Evolutionary conservation across 2,113 vertebrate species (phyloP).

Genomic region (Periophthalmus modestus): DNA sequence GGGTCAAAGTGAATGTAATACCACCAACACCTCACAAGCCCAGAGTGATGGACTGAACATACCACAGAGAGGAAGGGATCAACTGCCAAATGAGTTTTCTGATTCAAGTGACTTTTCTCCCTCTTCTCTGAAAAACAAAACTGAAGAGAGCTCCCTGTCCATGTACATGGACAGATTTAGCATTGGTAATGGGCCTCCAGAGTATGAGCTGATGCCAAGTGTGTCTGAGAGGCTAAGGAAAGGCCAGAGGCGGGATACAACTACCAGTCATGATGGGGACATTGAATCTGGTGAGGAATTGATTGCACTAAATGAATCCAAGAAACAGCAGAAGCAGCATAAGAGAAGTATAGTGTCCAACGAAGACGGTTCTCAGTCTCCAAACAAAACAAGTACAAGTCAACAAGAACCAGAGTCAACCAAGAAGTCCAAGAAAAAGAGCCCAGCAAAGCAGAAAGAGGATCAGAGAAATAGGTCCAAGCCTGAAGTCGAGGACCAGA

Average conservation of each 20-base stretch:
- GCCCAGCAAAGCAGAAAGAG: constrained; percentile 24
- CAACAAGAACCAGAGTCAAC: constrained; percentile 52
- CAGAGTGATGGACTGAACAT: constrained; percentile 54
- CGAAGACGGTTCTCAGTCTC: constrained; percentile 19
- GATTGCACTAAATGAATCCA: constrained; percentile 28
- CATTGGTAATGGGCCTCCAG: constrained; percentile 42
- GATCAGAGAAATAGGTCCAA: constrained; percentile 14
- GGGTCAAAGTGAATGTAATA: constrained; percentile 62
- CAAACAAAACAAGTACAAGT: constrained; percentile 10
- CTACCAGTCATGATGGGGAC: constrained; percentile 71
- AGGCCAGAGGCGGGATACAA: constrained; percentile 61
- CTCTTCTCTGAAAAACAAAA: constrained; percentile 54
- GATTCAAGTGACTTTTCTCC: constrained; percentile 68
- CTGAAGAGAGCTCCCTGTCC: constrained; percentile 65
- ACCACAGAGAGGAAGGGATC: constrained; percentile 48
- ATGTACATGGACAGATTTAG: constrained; percentile 68
- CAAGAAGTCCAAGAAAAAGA: constrained; percentile 63
- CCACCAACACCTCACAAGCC: constrained; percentile 32
- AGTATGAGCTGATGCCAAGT: constrained; percentile 34
- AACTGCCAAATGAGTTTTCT: constrained; percentile 43
- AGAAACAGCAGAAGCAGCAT: constrained; percentile 57
- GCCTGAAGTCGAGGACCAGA: constrained; percentile 17
- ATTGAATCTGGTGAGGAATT: constrained; percentile 73
- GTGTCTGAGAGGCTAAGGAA: constrained; percentile 45
- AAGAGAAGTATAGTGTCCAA: constrained; percentile 41